phyloP scores from a whole-genome alignment of 1,140 invertebrate species.

The Drosophila tropicalis region DNA sequence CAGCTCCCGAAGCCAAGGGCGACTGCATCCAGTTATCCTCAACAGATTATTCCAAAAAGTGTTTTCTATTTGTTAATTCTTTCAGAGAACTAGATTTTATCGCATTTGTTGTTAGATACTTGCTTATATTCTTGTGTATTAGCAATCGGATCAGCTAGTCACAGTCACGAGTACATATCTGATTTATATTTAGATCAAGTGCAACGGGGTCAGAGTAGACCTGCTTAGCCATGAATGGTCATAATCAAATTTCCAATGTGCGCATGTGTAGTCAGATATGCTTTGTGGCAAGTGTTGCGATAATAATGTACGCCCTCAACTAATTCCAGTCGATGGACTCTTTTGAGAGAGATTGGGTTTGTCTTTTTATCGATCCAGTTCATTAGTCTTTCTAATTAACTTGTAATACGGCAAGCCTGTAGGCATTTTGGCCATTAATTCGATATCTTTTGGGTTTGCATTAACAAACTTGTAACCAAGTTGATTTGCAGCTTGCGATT shows the following conservation, averaged over 20 bases:
- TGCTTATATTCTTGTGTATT: too few species aligned
- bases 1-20: too few species aligned
- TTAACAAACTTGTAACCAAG: slow-evolving; percentile 41
- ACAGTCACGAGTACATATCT: slow-evolving; percentile 15
- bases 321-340: background rate
- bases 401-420: slow-evolving; percentile 11
- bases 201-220: slow-evolving; percentile 6
- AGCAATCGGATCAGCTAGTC: background rate
- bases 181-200: background rate
- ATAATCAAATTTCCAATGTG: slow-evolving; percentile 16
- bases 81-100: too few species aligned
- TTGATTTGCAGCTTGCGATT: slow-evolving; percentile 70
- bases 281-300: slow-evolving; percentile 7
- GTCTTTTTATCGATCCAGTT: slow-evolving; percentile 1
- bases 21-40: too few species aligned
- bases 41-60: too few species aligned
- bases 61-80: too few species aligned
- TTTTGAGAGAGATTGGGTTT: background rate
- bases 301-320: background rate
- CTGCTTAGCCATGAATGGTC: slow-evolving; percentile 3
- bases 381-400: slow-evolving; percentile 21
- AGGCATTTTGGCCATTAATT: slow-evolving; percentile 40
- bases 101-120: too few species aligned
- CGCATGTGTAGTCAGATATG: slow-evolving; percentile 21
- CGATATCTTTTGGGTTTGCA: slow-evolving; percentile 49